phyloP scores from a whole-genome alignment of 2,888 invertebrate genomes.

The Pachydiplax longipennis region DNA sequence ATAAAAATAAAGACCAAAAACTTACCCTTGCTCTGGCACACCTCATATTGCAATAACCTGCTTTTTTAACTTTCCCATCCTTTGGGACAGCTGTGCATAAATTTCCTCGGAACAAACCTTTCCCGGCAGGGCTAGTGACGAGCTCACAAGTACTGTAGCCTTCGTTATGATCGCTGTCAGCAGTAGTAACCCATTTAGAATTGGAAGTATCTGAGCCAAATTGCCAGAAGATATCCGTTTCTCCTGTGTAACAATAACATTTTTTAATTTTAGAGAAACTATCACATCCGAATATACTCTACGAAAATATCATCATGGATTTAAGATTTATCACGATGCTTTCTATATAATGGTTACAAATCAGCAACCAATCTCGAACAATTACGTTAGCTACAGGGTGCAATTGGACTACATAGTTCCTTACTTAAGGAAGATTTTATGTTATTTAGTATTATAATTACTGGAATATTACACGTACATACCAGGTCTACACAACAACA shows the following conservation, averaged over 20 bases:
- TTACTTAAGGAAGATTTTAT: constrained; percentile 12
- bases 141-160: constrained; percentile 76
- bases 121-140: constrained; percentile 71
- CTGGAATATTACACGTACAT: constrained; percentile 49
- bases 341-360: too few species aligned
- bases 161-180: constrained; percentile 82
- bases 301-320: too few species aligned
- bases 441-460: background rate
- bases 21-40: constrained; percentile 72
- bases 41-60: constrained; percentile 85
- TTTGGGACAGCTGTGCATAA: constrained; percentile 75
- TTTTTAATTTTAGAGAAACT: background rate
- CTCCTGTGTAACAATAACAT: constrained; percentile 61
- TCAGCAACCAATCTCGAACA: too few species aligned
- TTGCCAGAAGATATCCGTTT: constrained; percentile 77
- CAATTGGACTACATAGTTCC: constrained; percentile 46
- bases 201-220: constrained; percentile 70
- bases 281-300: background rate
- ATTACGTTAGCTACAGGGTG: background rate
- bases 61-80: constrained; percentile 78
- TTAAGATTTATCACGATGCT: too few species aligned
- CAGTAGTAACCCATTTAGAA: constrained; percentile 75
- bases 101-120: constrained; percentile 76
- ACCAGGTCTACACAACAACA: constrained; percentile 65
- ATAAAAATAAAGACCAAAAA: constrained; percentile 4